Percentiles rank a stretch among this genome's conserved stretches.
Evolutionary conservation across 2,113 vertebrate species (phyloP).

Genomic region (Procapra przewalskii): DNA sequence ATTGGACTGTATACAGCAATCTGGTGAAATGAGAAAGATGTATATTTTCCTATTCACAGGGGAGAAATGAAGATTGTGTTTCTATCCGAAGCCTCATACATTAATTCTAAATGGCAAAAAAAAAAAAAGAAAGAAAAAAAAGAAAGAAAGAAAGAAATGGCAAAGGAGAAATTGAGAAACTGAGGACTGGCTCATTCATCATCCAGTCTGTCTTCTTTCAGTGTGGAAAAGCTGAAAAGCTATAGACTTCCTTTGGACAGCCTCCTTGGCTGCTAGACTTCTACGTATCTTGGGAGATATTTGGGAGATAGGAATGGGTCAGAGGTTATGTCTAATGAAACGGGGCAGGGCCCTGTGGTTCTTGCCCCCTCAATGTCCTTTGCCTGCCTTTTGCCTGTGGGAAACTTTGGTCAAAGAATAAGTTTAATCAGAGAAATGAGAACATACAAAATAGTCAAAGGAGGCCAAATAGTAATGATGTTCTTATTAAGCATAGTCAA

Average conservation of each 20-base stretch:
- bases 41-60: not conserved
- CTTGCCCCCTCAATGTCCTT: not conserved
- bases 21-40: not conserved
- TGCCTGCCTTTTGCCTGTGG: not conserved
- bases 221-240: not conserved
- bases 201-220: not conserved
- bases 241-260: not conserved
- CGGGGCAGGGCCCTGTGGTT: fast-evolving
- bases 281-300: not conserved
- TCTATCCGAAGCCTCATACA: not conserved
- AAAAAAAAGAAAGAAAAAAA: not conserved
- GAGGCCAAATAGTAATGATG: not conserved
- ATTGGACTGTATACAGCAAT: not conserved
- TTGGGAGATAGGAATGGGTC: not conserved
- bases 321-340: not conserved
- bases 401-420: not conserved
- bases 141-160: not conserved
- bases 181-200: not conserved
- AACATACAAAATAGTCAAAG: not conserved
- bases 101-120: not conserved
- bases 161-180: not conserved
- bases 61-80: not conserved
- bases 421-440: not conserved
- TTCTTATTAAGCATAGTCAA: not conserved
- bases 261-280: not conserved